Conservation (phyloP, 2,113 vertebrate species). For the Trichomycterus rosablanca region DNA sequence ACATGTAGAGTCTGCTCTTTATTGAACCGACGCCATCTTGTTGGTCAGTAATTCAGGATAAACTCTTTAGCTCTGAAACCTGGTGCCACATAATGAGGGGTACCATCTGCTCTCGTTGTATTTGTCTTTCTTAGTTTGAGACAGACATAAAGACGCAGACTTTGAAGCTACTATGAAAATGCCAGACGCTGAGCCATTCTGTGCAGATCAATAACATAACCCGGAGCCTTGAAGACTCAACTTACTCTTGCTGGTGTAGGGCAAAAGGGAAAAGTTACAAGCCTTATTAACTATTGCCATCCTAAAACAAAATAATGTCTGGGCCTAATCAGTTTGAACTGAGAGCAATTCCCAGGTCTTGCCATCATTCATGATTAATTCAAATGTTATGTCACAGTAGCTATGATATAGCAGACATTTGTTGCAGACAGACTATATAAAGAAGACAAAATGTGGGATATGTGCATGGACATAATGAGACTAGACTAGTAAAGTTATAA, state of each 20-base stretch:
- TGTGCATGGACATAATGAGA: no score
- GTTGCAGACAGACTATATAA: slow-evolving; percentile 1
- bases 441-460: not conserved
- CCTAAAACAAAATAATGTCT: no score
- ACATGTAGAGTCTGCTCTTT: slow-evolving; percentile 11
- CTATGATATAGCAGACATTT: slow-evolving; percentile 9
- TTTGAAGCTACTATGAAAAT: slow-evolving; percentile 40
- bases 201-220: slow-evolving; percentile 36
- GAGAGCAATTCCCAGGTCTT: slow-evolving; percentile 5
- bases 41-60: slow-evolving; percentile 41
- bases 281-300: no score
- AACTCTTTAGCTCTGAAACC: slow-evolving; percentile 37
- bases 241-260: slow-evolving; percentile 22
- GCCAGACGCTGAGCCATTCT: slow-evolving; percentile 42
- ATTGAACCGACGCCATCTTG: slow-evolving; percentile 23
- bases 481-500: no score
- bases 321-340: not conserved
- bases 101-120: slow-evolving; percentile 11
- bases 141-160: no score
- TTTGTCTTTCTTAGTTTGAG: slow-evolving; percentile 35
- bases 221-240: slow-evolving; percentile 36
- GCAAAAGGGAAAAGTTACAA: slow-evolving; percentile 11
- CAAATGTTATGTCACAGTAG: slow-evolving; percentile 22
- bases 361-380: slow-evolving; percentile 32
- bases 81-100: slow-evolving; percentile 34